These are phyloP conservation scores for Bufotes viridis DNA, from an alignment of 2,797 vertebrate species.

Conservation along the genomic window DNA sequence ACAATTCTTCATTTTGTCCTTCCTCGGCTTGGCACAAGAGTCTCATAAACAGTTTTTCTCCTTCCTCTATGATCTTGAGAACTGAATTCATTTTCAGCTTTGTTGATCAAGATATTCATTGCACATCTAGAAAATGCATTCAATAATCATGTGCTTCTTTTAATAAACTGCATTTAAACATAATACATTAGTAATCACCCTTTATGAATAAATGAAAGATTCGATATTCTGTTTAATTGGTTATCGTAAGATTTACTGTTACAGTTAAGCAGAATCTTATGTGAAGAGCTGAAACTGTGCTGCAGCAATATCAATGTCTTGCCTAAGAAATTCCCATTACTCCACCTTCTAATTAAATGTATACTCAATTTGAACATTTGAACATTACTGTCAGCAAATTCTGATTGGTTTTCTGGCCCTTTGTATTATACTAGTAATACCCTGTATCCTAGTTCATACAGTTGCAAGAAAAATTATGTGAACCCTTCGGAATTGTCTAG, in stretches of 20 bases:
- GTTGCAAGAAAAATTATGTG: no score
- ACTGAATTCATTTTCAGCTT: slow-evolving; percentile 56
- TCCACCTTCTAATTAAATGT: neutral
- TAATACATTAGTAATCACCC: neutral
- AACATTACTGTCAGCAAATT: neutral
- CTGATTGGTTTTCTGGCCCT: neutral
- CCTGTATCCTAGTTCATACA: no score
- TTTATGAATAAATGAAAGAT: neutral
- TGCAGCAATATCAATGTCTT: neutral
- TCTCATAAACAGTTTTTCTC: slow-evolving; percentile 63
- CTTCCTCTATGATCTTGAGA: slow-evolving; percentile 60
- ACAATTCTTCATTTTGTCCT: slow-evolving; percentile 63
- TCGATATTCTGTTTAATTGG: neutral
- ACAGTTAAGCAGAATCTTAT: neutral
- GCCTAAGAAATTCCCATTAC: neutral
- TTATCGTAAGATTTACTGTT: neutral
- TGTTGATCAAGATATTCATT: slow-evolving; percentile 50
- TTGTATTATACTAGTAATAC: neutral
- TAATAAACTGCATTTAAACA: slow-evolving; percentile 1
- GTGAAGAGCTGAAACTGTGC: neutral
- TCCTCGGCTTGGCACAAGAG: slow-evolving; percentile 61
- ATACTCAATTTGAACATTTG: neutral
- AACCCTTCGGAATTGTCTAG: no score
- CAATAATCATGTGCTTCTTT: slow-evolving; percentile 38
- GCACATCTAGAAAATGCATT: slow-evolving; percentile 39